Base-by-base conservation (phyloP, 2,888 invertebrate species). In the Hydropsyche betteni region DNA sequence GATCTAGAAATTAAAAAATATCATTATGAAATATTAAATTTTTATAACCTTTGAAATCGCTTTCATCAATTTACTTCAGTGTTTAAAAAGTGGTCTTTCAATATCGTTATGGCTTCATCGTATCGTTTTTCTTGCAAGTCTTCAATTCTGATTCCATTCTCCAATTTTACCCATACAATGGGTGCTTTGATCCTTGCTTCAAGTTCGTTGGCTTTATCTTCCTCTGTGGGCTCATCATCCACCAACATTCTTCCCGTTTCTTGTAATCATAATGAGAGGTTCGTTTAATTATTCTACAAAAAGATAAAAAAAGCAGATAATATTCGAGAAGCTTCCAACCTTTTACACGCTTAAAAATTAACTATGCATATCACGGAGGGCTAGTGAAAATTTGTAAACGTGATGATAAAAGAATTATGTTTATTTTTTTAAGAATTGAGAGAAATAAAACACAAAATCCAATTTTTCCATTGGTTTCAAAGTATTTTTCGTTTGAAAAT, bases 151-250 rank as follows among this genome's bases (percentile, higher is more conserved):
- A 87, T 69, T 0, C 87, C 87, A 2, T 85, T 82, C 0, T 85
- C 79, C 0, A 87, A 86, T 36, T 69, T 70, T 24, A 38, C 64
- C 88, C 88, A 88, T 14, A 87, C 84, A 0, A 86, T 86, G 0
- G 88, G 88, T 0, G 87, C 87, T 75, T 85, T 86, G 55, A 88
- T 87, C 34, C 88, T 82, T 6, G 85, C 85, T 78, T 87, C 87
- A 7, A 88, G 78, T 0, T 82, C 79, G 74, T 85, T 86, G 82
- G 87, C 86, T 80, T 85, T 86, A 69, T 84, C 85, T 8, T 86
- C 83, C 82, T 24, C 84, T 8, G 76, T 75, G 10, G 52, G 68
- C 36, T 75, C 78, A 68, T 77, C 68, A 34, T 74, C 74, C 69
- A 53, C 24, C 36, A 72, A 16, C 72, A 72, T 72, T 72, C 44